Base-by-base conservation (phyloP, 53 echinoderm and acorn worm genomes). In the Holothuria leucospilota region DNA sequence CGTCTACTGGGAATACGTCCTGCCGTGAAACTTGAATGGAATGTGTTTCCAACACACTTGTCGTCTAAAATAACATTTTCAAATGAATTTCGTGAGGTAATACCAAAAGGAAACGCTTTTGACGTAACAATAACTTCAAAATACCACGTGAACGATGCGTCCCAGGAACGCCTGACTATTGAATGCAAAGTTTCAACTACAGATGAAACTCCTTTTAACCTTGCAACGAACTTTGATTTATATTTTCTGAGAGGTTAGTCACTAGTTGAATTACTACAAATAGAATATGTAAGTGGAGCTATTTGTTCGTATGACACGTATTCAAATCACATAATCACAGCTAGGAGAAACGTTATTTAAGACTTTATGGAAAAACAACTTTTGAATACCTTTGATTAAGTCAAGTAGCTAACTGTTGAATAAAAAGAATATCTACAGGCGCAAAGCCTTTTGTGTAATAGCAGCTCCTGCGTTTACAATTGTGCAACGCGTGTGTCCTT, bases 191-290 rank as follows among this genome's bases (percentile, higher is more conserved):
- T 18, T 18, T n/a, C 29, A 11, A 49, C 46, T 27, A 12, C 20
- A 12, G 25, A 42, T 6, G 20, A 41, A 13, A 15, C 15, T 16
- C 46, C 21, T 21, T 42, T 72, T 46, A 42, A 2, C 15, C 72
- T 72, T 72, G 40, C 72, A 24, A 41, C 72, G 20, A 72, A 72
- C 8, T 12, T 72, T 21, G 72, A 72, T 72, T 49, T 68, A 1
- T 6, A 29, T 68, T 46, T 46, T 7, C 11, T 7, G 46, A 46
- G 11, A 46, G 46, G 46, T 46, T 5, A 46, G 8, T 0, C 40
- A 40, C 4, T 40, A 40, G 4, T 40, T 40, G 4, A 4, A 40
- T 40, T 40, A 40, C 40, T 40, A 5, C 7, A 7, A 40, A 40
- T 4, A 7, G 4, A 40, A 40, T 5, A 40, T 40, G 40, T n/a